Conservation (phyloP, 2,888 invertebrate species). For the Apocheima hispidaria region DNA sequence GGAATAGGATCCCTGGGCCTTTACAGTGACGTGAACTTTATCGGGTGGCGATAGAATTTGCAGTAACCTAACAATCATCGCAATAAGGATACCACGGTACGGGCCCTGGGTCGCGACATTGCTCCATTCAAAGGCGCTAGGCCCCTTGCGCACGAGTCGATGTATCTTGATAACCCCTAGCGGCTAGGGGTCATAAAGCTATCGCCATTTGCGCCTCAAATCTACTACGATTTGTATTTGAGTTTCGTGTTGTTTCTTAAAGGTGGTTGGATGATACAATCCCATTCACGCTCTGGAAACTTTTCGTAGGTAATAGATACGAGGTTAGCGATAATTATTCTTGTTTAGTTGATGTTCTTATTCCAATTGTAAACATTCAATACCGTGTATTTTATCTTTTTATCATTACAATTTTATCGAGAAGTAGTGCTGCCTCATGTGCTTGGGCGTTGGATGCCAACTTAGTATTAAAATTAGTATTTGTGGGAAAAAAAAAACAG, state of each 20-base stretch:
- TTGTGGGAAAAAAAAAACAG: no score
- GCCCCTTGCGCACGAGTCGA: no score
- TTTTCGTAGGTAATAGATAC: slow-evolving; percentile 23
- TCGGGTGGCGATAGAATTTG: no score
- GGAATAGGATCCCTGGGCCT: no score
- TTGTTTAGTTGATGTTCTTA: background rate
- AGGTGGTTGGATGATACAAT: slow-evolving; percentile 24
- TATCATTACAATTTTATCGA: no score
- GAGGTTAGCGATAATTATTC: background rate
- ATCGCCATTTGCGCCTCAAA: slow-evolving; percentile 65
- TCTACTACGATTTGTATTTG: slow-evolving; percentile 24
- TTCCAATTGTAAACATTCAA: background rate
- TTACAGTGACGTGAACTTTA: no score
- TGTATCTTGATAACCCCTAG: no score
- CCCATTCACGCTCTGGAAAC: slow-evolving; percentile 32
- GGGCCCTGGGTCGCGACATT: slow-evolving; percentile 63
- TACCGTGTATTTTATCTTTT: background rate
- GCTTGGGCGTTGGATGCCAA: no score
- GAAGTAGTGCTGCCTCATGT: no score
- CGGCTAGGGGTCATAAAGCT: slow-evolving; percentile 74
- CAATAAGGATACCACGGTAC: no score
- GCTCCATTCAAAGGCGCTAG: slow-evolving; percentile 68
- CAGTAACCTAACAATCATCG: no score
- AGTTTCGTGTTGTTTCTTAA: background rate
- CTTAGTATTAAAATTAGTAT: no score